Percentiles rank a stretch among this genome's conserved stretches.
Evolutionary conservation across 2,888 invertebrate genomes (phyloP).

Genomic region (Acanthosepion pharaonis): DNA sequence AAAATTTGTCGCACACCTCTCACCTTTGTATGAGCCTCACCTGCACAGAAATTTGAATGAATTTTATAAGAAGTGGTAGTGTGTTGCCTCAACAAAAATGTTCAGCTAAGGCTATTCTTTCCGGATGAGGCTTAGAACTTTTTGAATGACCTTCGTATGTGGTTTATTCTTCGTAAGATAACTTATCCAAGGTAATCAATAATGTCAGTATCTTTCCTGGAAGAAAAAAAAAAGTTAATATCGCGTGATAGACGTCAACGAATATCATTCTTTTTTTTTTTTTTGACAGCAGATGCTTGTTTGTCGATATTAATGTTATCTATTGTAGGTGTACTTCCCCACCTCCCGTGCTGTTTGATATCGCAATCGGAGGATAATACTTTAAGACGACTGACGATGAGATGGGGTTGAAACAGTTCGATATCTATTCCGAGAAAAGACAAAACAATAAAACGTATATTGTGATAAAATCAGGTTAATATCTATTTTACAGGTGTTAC

Average conservation of each 20-base stretch:
- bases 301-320: not conserved
- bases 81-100: too few species aligned
- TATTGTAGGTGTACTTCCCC: not conserved
- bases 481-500: not conserved
- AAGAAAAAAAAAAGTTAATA: not conserved
- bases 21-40: too few species aligned
- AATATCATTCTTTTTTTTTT: not conserved
- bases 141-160: too few species aligned
- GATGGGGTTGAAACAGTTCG: not conserved
- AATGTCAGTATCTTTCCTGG: too few species aligned
- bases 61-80: too few species aligned
- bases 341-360: too few species aligned
- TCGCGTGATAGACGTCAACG: not conserved
- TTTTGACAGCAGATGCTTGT: not conserved
- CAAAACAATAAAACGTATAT: not conserved
- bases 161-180: too few species aligned
- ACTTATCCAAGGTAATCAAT: too few species aligned
- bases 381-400: not conserved
- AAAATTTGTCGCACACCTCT: too few species aligned
- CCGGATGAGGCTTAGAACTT: too few species aligned
- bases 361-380: not conserved
- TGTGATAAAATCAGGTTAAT: not conserved
- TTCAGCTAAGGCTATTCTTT: too few species aligned
- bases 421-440: not conserved
- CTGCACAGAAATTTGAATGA: too few species aligned